Percentiles rank a stretch among this genome's conserved stretches.
These are phyloP conservation scores for Callinectes sapidus DNA, from an alignment of 2,888 invertebrate genomes.

Conservation along the genomic window DNA sequence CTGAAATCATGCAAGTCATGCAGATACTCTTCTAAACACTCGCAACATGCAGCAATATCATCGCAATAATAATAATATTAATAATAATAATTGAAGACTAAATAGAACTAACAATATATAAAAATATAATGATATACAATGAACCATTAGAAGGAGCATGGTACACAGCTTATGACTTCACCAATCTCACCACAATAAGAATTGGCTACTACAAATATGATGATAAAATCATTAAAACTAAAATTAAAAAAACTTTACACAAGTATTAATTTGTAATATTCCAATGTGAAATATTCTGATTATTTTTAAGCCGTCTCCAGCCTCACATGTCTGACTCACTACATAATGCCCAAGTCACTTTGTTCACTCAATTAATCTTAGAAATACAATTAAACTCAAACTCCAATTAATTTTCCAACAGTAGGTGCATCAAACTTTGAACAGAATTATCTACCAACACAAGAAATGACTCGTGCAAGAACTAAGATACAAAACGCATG, in stretches of 20 bases:
- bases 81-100: neutral
- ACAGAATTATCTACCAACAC: neutral
- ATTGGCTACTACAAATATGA: too few relatives aligned
- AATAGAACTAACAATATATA: neutral
- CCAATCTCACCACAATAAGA: too few relatives aligned
- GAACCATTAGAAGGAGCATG: too few relatives aligned
- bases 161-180: too few relatives aligned
- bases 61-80: neutral
- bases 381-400: neutral
- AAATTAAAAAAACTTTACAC: too few relatives aligned
- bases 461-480: neutral
- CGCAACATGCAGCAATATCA: neutral
- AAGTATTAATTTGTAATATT: too few relatives aligned
- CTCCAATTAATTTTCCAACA: constrained; percentile 1
- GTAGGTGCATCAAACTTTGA: neutral
- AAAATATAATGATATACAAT: neutral
- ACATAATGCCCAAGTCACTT: too few relatives aligned
- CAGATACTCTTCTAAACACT: constrained; percentile 26
- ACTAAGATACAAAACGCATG: neutral
- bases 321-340: too few relatives aligned
- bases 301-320: too few relatives aligned
- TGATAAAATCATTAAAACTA: too few relatives aligned
- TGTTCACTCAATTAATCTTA: neutral
- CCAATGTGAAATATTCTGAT: too few relatives aligned
- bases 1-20: constrained; percentile 58